Conservation (phyloP, 2,113 vertebrate species). For the Zosterops japonicus region DNA sequence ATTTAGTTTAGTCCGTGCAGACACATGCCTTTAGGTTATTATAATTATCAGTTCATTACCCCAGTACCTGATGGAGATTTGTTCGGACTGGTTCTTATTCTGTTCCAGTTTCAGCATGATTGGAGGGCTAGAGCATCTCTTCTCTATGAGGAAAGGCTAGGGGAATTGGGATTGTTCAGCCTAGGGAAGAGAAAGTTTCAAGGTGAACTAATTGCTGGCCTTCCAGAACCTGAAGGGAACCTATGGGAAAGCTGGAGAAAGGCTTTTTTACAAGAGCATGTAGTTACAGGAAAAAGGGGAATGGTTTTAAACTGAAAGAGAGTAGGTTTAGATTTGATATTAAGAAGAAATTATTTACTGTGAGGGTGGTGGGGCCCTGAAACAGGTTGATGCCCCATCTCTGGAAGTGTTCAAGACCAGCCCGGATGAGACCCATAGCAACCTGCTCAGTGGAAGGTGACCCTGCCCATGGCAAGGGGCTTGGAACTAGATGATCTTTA, state of each 20-base stretch:
- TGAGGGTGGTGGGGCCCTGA: background rate
- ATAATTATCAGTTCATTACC: background rate
- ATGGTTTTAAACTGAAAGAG: background rate
- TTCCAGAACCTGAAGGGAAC: background rate
- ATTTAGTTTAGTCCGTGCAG: background rate
- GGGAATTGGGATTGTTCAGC: background rate
- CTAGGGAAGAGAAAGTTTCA: background rate
- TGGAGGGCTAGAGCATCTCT: background rate
- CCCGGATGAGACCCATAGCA: background rate
- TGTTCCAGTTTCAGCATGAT: background rate
- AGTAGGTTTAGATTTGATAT: accelerated
- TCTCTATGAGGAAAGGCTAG: background rate
- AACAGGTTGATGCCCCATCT: background rate
- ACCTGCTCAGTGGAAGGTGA: background rate
- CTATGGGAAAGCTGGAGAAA: background rate
- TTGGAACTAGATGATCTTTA: background rate
- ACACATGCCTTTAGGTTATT: background rate
- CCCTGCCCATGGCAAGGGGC: background rate
- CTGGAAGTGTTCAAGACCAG: background rate
- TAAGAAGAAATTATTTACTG: background rate
- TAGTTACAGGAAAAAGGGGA: background rate
- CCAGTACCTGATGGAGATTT: background rate
- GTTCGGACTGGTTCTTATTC: background rate
- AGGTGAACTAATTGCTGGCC: background rate
- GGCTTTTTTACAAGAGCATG: background rate